Base-by-base conservation (phyloP, 2,113 vertebrate species). In the Hemichromis elongatus region DNA sequence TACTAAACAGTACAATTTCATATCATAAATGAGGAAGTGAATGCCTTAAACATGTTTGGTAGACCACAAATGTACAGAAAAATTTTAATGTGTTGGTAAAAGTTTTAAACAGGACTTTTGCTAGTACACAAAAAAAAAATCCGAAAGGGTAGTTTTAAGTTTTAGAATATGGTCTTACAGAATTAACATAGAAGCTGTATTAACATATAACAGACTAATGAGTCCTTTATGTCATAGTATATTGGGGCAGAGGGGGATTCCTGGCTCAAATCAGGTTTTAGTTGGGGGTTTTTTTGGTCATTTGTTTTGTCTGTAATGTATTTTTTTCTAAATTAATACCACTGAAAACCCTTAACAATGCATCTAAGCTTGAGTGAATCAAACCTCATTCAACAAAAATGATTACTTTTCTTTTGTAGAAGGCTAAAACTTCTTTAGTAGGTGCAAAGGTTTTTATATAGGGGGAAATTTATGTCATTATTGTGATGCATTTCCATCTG, bases 21-120 rank as follows among this genome's bases (percentile, higher is more conserved):
- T 28, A 73, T 73, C 66, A 47, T 47, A 18, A 73, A 73, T 47
- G 40, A 73, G 66, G 40, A 73, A 73, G 66, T 73, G 66, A 73
- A 70, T 70, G 66, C 40, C 40, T 47, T 47, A 21, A 47, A 47
- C 66, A 45, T 70, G 40, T 70, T 70, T 26, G 40, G 21, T 24
- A 70, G 40, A 70, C 8, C 63, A 68, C 63, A 68, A 28, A 45
- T 47, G 40, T 73, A 47, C 68, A 73, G 5, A 73, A 47, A 73
- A 28, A 28, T 28, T 47, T 47, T 18, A 66, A 66, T 66, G 33
- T 18, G 24, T 47, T 73, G 66, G 14, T 47, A 47, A 73, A 73
- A 47, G 40, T 47, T 47, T 73, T 73, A 3, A 73, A 73, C 9
- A 18, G 42, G 45, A 47, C 24, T 73, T 68, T 40, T 18, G 8